Conservation (phyloP, 2,113 vertebrate species). For the Neotragus moschatus region DNA sequence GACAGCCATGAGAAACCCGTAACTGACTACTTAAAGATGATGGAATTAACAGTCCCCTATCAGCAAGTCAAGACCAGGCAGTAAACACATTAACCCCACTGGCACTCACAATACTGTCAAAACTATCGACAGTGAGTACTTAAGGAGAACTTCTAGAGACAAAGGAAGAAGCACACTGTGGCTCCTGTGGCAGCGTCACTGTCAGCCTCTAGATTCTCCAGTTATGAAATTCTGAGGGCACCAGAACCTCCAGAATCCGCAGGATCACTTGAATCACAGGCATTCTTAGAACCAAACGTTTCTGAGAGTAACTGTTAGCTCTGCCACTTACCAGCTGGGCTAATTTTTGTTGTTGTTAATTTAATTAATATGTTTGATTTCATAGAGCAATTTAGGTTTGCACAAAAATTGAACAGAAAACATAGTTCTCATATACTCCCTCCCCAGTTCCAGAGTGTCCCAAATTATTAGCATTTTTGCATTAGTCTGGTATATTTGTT, state of each 20-base stretch:
- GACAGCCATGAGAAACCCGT: neutral
- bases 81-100: neutral
- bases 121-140: neutral
- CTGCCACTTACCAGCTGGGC: neutral
- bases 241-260: neutral
- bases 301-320: neutral
- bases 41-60: neutral
- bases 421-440: neutral
- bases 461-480: neutral
- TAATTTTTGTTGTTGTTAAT: neutral
- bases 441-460: neutral
- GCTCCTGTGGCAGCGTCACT: neutral
- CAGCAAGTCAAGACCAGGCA: neutral
- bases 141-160: neutral
- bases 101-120: neutral
- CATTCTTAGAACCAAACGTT: neutral
- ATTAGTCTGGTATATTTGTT: neutral
- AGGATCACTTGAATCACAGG: neutral
- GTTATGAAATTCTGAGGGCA: neutral
- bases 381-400: neutral
- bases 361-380: neutral
- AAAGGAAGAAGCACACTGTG: neutral
- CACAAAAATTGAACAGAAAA: neutral
- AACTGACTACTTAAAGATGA: neutral
- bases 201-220: neutral